Conservation (phyloP, 2,113 vertebrate species). For the Synchiropus splendidus region DNA sequence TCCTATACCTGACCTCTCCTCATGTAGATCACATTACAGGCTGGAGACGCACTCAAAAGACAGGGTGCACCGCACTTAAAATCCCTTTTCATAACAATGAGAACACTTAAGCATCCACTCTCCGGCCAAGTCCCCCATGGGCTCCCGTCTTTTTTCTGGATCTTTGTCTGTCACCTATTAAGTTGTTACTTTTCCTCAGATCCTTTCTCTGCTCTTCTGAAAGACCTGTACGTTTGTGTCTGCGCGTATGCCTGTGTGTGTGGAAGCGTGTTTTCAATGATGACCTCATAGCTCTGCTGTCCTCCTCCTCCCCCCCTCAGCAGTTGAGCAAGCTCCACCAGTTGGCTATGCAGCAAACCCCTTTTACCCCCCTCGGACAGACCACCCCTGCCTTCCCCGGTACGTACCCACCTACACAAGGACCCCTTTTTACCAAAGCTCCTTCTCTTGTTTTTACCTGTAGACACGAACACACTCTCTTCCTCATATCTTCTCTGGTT, state of each 20-base stretch:
- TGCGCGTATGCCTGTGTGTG: constrained; percentile 15
- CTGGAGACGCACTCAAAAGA: too few relatives aligned
- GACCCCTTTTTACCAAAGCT: constrained; percentile 78
- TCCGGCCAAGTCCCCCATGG: constrained; percentile 75
- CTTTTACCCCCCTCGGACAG: constrained; percentile 99
- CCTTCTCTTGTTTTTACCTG: constrained; percentile 83
- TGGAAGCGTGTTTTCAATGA: constrained; percentile 77
- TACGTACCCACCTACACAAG: constrained; percentile 87
- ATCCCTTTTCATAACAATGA: too few relatives aligned
- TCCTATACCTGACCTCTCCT: too few relatives aligned
- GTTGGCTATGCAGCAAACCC: constrained; percentile 99
- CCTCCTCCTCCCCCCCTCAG: constrained; percentile 91
- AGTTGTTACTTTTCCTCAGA: constrained; percentile 69
- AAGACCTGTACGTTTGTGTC: constrained; percentile 42
- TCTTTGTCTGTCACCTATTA: constrained; percentile 66
- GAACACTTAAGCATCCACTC: neutral
- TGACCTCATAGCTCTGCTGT: constrained; percentile 99
- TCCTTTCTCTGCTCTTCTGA: constrained; percentile 63
- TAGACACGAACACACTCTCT: constrained; percentile 70
- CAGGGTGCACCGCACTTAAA: too few relatives aligned
- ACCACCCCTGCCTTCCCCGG: constrained; percentile 99
- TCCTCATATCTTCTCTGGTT: constrained; percentile 42
- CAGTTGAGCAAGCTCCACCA: constrained; percentile 99
- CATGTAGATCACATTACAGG: too few relatives aligned
- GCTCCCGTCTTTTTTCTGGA: constrained; percentile 36